Base-by-base conservation (phyloP, 2,797 vertebrate genomes). In the Alcedo atthis region DNA sequence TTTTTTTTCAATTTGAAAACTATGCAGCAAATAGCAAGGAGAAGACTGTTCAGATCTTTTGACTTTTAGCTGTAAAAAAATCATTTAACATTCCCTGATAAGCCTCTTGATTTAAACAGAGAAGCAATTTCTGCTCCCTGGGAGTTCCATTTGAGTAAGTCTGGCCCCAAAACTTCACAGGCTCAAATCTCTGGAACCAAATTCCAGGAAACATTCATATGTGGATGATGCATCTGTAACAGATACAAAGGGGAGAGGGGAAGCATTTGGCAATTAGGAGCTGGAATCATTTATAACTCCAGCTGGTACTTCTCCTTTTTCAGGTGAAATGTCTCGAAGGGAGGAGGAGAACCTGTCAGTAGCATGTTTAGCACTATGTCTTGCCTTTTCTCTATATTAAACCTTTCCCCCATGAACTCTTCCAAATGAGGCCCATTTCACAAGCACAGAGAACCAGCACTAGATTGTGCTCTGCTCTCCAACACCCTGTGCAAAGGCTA, bases 191-290 rank as follows among this genome's bases (percentile, higher is more conserved):
- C 92, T 94, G 83, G 79, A 96, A 96, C 46, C 20, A 90, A 85
- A 91, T 95, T 95, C 89, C 95, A 93, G 90, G 92, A 95, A 95
- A 93, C 85, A 55, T 85, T 93, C 87, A 75, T 89, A 91, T 94
- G 89, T 63, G 74, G 64, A 92, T 94, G 89, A 96, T 92, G 77
- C 93, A 96, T 96, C 81, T 95, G 89, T 80, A 96, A 94, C 87
- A 94, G 91, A 95, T 85, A 94, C 70, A 94, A 87, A 92, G 75
- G 74, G 83, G 89, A 96, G 87, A 95, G 87, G 82, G 69, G 84
- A 93, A 87, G 66, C 81, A 93, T 92, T 96, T 86, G 93, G 84
- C 74, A 94, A 83, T 92, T 89, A 76, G 48, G 78, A 93, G 54
- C 59, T 81, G 64, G 70, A 92, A 90, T 62, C 4, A 93, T 87